Conservation (phyloP, 2,888 invertebrate genomes). For the Ochropleura leucogaster region DNA sequence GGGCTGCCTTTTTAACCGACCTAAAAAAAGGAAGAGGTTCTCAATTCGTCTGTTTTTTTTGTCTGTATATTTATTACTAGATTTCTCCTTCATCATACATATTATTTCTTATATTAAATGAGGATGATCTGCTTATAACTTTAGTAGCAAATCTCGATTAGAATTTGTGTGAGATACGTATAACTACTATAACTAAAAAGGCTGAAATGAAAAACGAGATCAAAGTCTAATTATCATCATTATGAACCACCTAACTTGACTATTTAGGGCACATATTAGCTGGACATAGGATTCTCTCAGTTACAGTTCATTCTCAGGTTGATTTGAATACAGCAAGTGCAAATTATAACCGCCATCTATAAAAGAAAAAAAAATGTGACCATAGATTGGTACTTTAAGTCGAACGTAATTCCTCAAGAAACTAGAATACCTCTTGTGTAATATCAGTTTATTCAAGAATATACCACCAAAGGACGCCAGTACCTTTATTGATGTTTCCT, state of each 20-base stretch:
- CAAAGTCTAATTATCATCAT: not conserved
- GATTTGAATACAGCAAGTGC: not conserved
- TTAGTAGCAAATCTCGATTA: no score
- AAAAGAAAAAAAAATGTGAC: not conserved
- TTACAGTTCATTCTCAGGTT: not conserved
- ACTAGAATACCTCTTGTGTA: constrained; percentile 9
- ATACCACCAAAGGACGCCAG: constrained; percentile 28
- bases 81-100: no score
- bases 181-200: no score
- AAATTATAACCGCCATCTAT: not conserved
- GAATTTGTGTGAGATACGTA: no score
- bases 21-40: no score
- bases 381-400: no score
- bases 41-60: no score
- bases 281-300: not conserved
- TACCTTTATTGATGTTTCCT: constrained; percentile 73
- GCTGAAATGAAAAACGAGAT: not conserved
- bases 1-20: not conserved
- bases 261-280: not conserved
- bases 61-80: no score
- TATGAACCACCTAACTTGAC: not conserved
- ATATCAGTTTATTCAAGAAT: constrained; percentile 57
- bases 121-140: no score
- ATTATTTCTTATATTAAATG: no score
- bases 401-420: not conserved